Conservation (phyloP, 2,113 vertebrate species). For the Pollachius pollachius region DNA sequence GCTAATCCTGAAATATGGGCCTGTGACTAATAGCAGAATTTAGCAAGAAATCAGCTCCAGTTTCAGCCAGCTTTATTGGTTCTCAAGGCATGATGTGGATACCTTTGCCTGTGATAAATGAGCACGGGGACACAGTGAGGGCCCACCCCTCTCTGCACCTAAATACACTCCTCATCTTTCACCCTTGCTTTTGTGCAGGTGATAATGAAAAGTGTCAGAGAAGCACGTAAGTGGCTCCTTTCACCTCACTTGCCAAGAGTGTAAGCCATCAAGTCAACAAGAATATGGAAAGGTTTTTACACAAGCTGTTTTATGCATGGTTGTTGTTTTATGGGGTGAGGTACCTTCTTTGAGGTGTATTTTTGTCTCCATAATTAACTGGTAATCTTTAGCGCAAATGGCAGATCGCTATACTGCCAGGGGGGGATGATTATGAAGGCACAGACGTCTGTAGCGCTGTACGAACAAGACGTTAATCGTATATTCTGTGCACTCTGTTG, state of each 20-base stretch:
- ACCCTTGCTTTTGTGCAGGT: constrained; percentile 78
- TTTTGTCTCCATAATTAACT: constrained; percentile 25
- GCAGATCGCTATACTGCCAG: constrained; percentile 48
- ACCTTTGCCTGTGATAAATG: constrained; percentile 67
- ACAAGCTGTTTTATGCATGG: constrained; percentile 46
- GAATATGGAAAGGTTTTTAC: constrained; percentile 48
- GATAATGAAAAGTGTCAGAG: constrained; percentile 82
- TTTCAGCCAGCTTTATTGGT: constrained; percentile 87
- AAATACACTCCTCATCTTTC: constrained; percentile 72
- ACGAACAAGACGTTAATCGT: constrained; percentile 48
- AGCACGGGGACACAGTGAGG: not conserved
- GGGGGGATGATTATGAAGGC: constrained; percentile 33
- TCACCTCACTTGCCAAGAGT: constrained; percentile 66
- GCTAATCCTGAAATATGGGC: constrained; percentile 78
- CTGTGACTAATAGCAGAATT: constrained; percentile 98
- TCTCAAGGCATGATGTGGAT: constrained; percentile 84
- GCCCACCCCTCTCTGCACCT: not conserved
- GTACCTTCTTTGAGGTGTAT: constrained; percentile 32
- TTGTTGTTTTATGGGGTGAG: constrained; percentile 58
- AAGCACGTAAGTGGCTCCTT: constrained; percentile 78
- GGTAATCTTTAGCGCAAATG: constrained; percentile 49
- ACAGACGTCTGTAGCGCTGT: constrained; percentile 27
- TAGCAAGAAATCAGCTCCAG: constrained; percentile 98
- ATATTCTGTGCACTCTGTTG: not conserved
- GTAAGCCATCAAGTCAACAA: constrained; percentile 68